Base-by-base conservation (phyloP, 2,797 vertebrate genomes). In the Labroides dimidiatus region DNA sequence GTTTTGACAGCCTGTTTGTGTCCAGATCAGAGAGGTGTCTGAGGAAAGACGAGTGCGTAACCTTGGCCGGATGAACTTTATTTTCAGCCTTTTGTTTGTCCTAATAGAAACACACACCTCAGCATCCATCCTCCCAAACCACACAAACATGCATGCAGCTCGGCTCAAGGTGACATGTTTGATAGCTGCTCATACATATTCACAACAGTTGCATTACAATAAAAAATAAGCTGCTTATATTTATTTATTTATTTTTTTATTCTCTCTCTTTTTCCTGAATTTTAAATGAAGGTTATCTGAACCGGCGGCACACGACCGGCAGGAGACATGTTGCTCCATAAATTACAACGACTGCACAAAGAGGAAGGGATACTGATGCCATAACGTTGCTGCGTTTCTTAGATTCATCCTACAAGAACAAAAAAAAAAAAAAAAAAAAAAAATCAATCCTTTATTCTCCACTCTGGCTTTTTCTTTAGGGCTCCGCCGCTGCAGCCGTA, bases 151-250 rank as follows among this genome's bases (percentile, higher is more conserved):
- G 24, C 17, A 30, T 44, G 42, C 37, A 59, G 36, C 45, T 62
- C 41, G 53, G 80, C 76, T 88, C 83, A 88, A 90, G 85, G 87
- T 88, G 86, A 89, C 80, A 81, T 61, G 70, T 60, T 77, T 80
- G 86, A 89, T 86, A 87, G 66, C 62, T 73, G 45, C 68, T 83
- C 64, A 85, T 89, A 85, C 81, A 91, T 90, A 91, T 90, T 88
- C 77, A 88, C 72, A 54, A 47, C 53, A 43, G 76, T 67, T 61
- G 69, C 76, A 87, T 87, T 80, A 84, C 80, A 87, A 87, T 87
- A 84, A 87, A 88, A 85, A 87, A 86, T 82, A 80, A 84, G 81
- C 72, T 1, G 72, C 78, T 82, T 84, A n/a, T n/a, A n/a, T n/a
- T n/a, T n/a, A n/a, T n/a, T n/a, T n/a, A n/a, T n/a, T n/a, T n/a